These are phyloP conservation scores for Meteorus sp. DNA, from an alignment of 1,140 invertebrate species.

Conservation along the genomic window DNA sequence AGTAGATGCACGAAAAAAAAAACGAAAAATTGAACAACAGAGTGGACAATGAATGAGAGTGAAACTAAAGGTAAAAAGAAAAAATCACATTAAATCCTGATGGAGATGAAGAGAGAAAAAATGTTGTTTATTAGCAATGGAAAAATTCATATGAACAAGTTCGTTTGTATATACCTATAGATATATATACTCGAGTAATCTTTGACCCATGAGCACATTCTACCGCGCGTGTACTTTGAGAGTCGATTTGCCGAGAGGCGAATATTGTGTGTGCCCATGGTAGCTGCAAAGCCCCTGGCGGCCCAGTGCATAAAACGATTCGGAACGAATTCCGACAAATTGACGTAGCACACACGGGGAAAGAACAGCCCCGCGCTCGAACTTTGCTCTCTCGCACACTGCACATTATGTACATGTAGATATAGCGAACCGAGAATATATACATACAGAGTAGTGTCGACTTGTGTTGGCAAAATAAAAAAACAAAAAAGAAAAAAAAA, in stretches of 20 bases:
- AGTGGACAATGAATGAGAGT: background rate
- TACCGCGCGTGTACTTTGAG: background rate
- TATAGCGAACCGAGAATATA: no score
- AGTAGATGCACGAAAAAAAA: background rate
- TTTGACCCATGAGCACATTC: background rate
- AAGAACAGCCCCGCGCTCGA: slow-evolving; percentile 1
- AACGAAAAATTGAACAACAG: background rate
- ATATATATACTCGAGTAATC: background rate
- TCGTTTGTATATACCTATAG: no score
- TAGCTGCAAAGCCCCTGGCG: slow-evolving; percentile 46
- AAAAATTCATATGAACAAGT: background rate
- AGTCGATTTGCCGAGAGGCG: slow-evolving; percentile 3
- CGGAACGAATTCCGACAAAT: slow-evolving; percentile 61
- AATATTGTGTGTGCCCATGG: slow-evolving; percentile 50
- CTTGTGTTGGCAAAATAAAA: no score
- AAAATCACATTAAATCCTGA: background rate
- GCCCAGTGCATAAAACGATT: slow-evolving; percentile 57
- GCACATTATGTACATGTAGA: no score
- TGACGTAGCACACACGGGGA: slow-evolving; percentile 41
- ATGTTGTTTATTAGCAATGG: background rate
- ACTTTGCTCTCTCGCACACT: background rate
- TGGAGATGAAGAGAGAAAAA: no score
- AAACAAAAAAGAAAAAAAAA: slow-evolving; percentile 4
- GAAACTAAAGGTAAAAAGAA: background rate
- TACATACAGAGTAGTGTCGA: no score